Base-by-base conservation (phyloP, 2,888 invertebrate genomes). In the Drosophila tripunctata region DNA sequence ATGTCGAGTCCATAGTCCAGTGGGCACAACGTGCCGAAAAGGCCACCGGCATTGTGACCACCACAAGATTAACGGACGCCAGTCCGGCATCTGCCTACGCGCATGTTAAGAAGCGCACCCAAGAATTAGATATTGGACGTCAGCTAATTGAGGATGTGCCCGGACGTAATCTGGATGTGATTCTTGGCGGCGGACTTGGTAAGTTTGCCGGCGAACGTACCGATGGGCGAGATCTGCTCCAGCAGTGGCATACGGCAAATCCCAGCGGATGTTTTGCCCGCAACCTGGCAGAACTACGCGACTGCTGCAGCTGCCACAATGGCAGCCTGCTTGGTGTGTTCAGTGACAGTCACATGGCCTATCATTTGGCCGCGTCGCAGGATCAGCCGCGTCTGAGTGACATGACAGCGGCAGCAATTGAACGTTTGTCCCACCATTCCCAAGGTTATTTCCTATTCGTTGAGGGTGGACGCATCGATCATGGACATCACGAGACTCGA, bases 1-100 rank as follows among this genome's bases (percentile, higher is more conserved):
- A 93, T 78, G 93, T 95, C 0, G 87, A 93, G 0, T 95, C 95
- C 0, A 93, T 96, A 12, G 93, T 94, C 0, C 92, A 93, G 22
- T 94, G 94, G 94, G 95, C 96, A 0, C 93, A 95, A 83, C 63
- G 66, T 1, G 93, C 92, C 7, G 93, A 93, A 0, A 95, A 94
- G 85, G 90, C 92, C 0, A 68, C 92, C 78, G 95, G 95, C 0
- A 74, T 95, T 4, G 95, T 96, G 1, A 97, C 97, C 0, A 96
- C 95, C 0, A 95, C 96, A 0, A 92, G 95, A 6, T 93, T 96
- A 0, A 96, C 96, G 0, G 95, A 96, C 88, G 96, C 96, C 0
- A 95, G 95, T 1, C 96, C 96, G 0, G 94, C 95, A 0, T 94
- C 93, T 0, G 90, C 92, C 78, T 94, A 93, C 80, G 93, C 94